Evolutionary conservation across 2,797 vertebrate genomes (phyloP).

Genomic region (Microchirus variegatus): DNA sequence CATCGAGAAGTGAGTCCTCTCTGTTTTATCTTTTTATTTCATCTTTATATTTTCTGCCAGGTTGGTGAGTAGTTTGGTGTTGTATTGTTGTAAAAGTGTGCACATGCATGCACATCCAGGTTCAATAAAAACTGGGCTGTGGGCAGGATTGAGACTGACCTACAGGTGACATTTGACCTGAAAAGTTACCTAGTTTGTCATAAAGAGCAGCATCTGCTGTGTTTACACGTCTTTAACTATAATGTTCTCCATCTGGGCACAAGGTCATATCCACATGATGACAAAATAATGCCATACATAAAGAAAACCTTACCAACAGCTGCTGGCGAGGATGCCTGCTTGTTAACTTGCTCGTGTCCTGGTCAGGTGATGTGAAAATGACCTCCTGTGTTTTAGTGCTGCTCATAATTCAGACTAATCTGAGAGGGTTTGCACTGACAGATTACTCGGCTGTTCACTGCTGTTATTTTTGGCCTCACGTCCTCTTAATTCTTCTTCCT

Average conservation of each 20-base stretch:
- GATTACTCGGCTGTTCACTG: conserved; percentile 18
- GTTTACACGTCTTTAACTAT: too few relatives aligned
- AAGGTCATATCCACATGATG: too few relatives aligned
- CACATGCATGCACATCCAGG: neutral
- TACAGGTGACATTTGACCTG: too few relatives aligned
- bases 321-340: neutral
- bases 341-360: conserved; percentile 2
- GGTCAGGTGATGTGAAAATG: neutral
- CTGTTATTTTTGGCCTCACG: conserved; percentile 51
- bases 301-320: neutral
- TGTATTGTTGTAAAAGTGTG: too few relatives aligned
- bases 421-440: conserved; percentile 10
- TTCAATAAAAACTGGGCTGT: neutral
- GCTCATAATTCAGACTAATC: conserved; percentile 18
- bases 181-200: too few relatives aligned
- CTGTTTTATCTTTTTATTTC: neutral
- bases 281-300: neutral
- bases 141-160: neutral
- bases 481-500: conserved; percentile 27
- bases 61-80: too few relatives aligned
- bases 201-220: too few relatives aligned
- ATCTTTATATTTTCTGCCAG: neutral
- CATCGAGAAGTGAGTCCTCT: conserved; percentile 93
- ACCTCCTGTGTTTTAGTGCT: conserved; percentile 29
- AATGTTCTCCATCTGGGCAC: too few relatives aligned